Conservation (phyloP, 35 echinoderm and acorn worm genomes). For the Apostichopus japonicus region DNA sequence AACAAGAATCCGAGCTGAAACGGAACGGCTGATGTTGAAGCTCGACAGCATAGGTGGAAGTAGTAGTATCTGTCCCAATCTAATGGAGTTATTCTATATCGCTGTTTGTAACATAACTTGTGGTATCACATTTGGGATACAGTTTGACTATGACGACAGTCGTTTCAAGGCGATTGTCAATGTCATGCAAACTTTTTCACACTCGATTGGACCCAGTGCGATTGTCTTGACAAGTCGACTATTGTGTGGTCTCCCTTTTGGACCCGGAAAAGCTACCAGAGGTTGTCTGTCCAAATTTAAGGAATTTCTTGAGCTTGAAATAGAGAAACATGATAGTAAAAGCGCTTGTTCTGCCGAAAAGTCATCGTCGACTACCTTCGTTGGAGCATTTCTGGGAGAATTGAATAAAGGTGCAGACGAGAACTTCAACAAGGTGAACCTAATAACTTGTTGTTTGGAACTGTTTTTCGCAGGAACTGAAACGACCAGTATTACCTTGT, state of each 20-base stretch:
- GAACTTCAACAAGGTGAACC: not conserved
- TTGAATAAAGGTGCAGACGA: not conserved
- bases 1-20: conserved; percentile 1
- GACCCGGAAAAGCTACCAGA: conserved; percentile 1
- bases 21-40: not conserved
- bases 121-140: conserved; percentile 42
- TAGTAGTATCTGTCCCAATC: not conserved
- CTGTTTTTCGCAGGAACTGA: conserved; percentile 45
- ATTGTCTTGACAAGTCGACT: not conserved
- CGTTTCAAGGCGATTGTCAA: not conserved
- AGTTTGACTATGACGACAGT: conserved; percentile 25
- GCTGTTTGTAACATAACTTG: conserved; percentile 26
- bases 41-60: not conserved
- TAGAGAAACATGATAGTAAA: not conserved
- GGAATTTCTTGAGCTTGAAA: not conserved
- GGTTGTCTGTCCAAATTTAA: conserved; percentile 15
- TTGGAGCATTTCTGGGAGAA: conserved; percentile 10
- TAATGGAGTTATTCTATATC: not conserved
- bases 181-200: not conserved
- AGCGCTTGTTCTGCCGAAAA: not conserved
- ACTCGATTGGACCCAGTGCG: conserved; percentile 9
- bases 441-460: conserved; percentile 35
- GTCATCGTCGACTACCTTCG: not conserved
- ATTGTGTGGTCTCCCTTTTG: conserved; percentile 42
- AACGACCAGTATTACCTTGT: not conserved